Conservation (phyloP, 1,140 invertebrate species). For the Pseudomyrmex pallidus region DNA sequence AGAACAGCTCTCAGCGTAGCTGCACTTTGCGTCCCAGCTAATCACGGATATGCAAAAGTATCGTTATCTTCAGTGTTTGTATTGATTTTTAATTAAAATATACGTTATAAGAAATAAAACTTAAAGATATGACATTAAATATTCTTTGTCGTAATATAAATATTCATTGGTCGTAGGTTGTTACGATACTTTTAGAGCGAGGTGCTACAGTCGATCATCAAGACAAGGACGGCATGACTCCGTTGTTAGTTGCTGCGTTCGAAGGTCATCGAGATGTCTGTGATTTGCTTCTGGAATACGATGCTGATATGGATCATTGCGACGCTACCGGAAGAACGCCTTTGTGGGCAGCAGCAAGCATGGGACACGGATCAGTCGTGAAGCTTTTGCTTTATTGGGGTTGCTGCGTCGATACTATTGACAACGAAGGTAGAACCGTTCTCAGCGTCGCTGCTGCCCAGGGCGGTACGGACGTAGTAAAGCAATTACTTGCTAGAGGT, state of each 20-base stretch:
- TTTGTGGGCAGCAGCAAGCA: conserved; percentile 93
- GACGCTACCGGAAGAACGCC: conserved; percentile 92
- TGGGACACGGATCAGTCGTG: conserved; percentile 93
- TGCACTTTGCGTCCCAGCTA: conserved; percentile 95
- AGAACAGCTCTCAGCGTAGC: conserved; percentile 96
- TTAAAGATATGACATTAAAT: conserved; percentile 2
- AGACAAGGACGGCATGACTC: conserved; percentile 97
- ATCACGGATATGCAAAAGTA: conserved; percentile 90
- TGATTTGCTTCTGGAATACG: conserved; percentile 93
- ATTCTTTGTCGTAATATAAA: too few species aligned
- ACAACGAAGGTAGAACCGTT: conserved; percentile 95
- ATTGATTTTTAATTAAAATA: not conserved
- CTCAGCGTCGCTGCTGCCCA: conserved; percentile 94
- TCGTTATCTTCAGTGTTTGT: not conserved
- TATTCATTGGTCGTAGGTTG: conserved; percentile 84
- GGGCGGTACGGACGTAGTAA: conserved; percentile 93
- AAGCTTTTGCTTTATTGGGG: conserved; percentile 94
- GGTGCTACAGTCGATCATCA: conserved; percentile 95
- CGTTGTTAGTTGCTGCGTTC: conserved; percentile 96
- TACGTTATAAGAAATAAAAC: not conserved
- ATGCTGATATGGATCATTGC: conserved; percentile 94
- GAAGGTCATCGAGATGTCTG: conserved; percentile 96
- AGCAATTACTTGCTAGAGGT: conserved; percentile 94
- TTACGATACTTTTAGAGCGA: conserved; percentile 91
- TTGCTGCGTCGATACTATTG: conserved; percentile 95